Percentiles rank a stretch among this genome's conserved stretches.
Conservation (phyloP, 2,113 vertebrate species). For the Takifugu flavidus region DNA sequence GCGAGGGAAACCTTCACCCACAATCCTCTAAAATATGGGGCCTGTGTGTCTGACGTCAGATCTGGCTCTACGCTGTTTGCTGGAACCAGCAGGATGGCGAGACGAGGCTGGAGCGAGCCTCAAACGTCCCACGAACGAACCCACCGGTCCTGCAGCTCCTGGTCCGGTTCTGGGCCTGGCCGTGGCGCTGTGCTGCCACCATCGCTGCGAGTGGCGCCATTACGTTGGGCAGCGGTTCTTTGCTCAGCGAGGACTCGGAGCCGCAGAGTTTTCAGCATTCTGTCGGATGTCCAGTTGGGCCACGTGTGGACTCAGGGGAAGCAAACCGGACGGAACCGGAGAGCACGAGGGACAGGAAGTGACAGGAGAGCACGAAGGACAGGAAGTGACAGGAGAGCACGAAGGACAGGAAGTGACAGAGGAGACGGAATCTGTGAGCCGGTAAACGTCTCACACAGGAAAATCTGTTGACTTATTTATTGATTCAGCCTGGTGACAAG, state of each 20-base stretch:
- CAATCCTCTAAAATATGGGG: neutral
- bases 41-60: constrained; percentile 61
- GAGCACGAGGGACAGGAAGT: constrained; percentile 4
- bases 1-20: neutral
- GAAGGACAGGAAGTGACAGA: constrained; percentile 36
- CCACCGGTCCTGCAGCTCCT: neutral
- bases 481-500: no score
- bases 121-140: constrained; percentile 61
- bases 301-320: constrained; percentile 81
- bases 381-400: neutral
- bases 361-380: neutral
- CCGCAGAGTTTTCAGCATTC: constrained; percentile 84
- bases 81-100: constrained; percentile 62
- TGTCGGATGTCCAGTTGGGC: constrained; percentile 98
- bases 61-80: constrained; percentile 88
- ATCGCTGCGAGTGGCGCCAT: constrained; percentile 93
- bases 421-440: constrained; percentile 49
- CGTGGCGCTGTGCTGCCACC: constrained; percentile 94
- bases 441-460: constrained; percentile 63
- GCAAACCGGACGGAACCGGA: constrained; percentile 11
- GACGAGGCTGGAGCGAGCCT: constrained; percentile 61
- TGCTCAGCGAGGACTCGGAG: constrained; percentile 79
- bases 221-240: constrained; percentile 94
- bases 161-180: constrained; percentile 63
- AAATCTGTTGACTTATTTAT: no score